phyloP scores from a whole-genome alignment of 2,113 vertebrate genomes.

The Pitta sordida region DNA sequence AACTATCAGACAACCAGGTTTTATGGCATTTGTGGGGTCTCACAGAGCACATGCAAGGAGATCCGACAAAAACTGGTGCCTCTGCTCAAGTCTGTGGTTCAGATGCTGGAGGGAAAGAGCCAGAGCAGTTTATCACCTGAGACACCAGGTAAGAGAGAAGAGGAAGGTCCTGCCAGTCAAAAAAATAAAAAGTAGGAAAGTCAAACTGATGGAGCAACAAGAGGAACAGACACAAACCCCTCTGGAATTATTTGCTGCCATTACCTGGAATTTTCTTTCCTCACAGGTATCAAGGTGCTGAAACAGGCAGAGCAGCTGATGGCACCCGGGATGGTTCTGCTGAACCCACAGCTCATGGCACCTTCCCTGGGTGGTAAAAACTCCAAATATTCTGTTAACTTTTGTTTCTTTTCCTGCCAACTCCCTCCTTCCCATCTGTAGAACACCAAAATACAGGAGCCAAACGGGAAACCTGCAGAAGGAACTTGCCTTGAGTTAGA shows the following conservation, averaged over 20 bases:
- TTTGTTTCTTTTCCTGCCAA: neutral
- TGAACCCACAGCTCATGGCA: neutral
- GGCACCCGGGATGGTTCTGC: neutral
- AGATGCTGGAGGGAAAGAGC: conserved; percentile 67
- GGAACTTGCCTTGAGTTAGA: neutral
- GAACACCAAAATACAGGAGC: neutral
- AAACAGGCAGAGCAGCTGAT: conserved; percentile 31
- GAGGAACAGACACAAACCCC: neutral
- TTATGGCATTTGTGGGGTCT: neutral
- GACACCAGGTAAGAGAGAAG: neutral
- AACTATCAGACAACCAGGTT: conserved; percentile 70
- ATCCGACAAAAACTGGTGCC: conserved; percentile 75
- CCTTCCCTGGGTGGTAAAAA: neutral
- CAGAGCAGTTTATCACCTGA: neutral
- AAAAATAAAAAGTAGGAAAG: neutral
- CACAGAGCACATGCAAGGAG: neutral
- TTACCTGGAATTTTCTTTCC: neutral
- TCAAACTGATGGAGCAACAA: neutral
- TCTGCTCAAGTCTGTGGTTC: conserved; percentile 72
- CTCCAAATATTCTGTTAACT: neutral
- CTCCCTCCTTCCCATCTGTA: neutral
- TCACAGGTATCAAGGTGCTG: conserved; percentile 15
- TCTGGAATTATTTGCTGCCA: neutral
- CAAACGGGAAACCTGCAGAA: neutral
- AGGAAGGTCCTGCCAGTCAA: neutral